Evolutionary conservation across 2,113 vertebrate species (phyloP).

Genomic region (Cyprinodon brontotheroides): DNA sequence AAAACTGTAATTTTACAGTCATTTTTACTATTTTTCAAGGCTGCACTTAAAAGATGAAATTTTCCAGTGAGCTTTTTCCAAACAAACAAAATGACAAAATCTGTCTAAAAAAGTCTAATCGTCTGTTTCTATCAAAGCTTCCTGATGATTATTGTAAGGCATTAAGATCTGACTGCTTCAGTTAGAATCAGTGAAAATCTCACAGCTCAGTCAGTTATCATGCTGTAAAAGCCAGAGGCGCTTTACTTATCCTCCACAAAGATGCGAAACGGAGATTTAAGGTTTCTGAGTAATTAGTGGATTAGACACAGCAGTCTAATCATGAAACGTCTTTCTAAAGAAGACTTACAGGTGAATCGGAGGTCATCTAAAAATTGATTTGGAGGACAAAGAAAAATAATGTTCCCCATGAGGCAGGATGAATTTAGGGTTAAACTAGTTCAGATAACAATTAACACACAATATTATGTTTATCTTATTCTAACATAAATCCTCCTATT

Average conservation of each 20-base stretch:
- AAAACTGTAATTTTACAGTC: too few relatives aligned
- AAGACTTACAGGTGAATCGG: constrained; percentile 7
- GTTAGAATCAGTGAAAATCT: constrained; percentile 17
- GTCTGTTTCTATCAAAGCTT: background rate
- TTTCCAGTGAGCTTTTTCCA: too few relatives aligned
- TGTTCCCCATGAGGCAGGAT: background rate
- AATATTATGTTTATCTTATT: background rate
- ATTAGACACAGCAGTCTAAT: constrained; percentile 15
- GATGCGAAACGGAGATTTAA: constrained; percentile 23
- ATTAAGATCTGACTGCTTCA: constrained; percentile 5
- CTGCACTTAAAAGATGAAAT: too few relatives aligned
- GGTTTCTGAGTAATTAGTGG: constrained; percentile 19
- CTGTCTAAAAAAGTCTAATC: too few relatives aligned
- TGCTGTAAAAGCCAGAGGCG: background rate
- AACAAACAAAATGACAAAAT: too few relatives aligned
- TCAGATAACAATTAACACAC: background rate
- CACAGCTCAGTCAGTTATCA: background rate
- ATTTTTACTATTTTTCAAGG: too few relatives aligned
- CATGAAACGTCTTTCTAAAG: background rate
- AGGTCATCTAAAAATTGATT: constrained; percentile 14
- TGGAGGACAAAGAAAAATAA: constrained; percentile 5
- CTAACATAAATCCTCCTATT: too few relatives aligned
- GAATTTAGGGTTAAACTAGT: background rate
- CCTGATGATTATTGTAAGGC: background rate
- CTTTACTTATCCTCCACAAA: constrained; percentile 13